Conservation (phyloP, 2,888 invertebrate genomes). For the Drosophila eohydei region DNA sequence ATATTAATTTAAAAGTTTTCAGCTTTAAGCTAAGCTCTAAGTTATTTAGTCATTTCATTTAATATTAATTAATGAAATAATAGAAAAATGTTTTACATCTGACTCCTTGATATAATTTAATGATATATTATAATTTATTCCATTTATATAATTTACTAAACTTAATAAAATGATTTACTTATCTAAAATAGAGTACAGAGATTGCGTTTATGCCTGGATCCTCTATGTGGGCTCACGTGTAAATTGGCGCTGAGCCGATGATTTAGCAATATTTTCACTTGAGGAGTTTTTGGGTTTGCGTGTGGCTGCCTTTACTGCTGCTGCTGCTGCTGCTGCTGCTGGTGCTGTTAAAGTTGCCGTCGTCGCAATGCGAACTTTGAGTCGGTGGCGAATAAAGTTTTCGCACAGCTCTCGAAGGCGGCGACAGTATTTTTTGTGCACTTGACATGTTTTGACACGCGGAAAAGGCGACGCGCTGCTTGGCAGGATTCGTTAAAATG, state of each 20-base stretch:
- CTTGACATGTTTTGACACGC: conserved; percentile 79
- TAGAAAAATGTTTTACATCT: too few species aligned
- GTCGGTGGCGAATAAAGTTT: conserved; percentile 56
- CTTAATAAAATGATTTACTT: neutral
- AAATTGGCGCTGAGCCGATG: conserved; percentile 47
- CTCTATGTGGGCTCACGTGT: conserved; percentile 17
- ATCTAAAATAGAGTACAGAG: neutral
- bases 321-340: neutral
- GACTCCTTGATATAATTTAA: too few species aligned
- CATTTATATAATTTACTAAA: neutral
- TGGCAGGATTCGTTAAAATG: conserved; percentile 42
- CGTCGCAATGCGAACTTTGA: conserved; percentile 70
- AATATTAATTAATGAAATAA: too few species aligned
- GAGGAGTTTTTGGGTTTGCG: conserved; percentile 57
- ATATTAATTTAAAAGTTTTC: too few species aligned
- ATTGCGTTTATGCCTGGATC: neutral
- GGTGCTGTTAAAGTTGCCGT: conserved; percentile 42
- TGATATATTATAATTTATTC: too few species aligned
- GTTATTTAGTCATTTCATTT: too few species aligned
- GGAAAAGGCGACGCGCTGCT: conserved; percentile 48
- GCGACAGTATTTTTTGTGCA: conserved; percentile 77
- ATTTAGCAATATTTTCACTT: conserved; percentile 65
- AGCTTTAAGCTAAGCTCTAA: too few species aligned
- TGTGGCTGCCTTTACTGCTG: conserved; percentile 31
- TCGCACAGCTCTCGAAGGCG: conserved; percentile 63